Evolutionary conservation across 2,888 invertebrate species (phyloP).

Genomic region (Zaprionus bogoriensis): DNA sequence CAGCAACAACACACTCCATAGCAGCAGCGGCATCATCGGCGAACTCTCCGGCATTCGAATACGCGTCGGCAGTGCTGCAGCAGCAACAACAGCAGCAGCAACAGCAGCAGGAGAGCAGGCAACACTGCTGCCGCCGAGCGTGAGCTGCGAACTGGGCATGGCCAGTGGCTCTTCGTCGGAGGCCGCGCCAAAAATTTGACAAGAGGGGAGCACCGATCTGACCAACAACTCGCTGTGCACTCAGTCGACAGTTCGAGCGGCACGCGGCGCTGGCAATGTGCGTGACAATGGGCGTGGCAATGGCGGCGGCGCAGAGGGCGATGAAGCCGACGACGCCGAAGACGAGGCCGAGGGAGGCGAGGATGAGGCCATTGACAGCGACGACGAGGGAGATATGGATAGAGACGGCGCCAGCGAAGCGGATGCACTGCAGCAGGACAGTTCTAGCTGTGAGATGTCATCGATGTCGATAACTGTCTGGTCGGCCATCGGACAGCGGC

Average conservation of each 20-base stretch:
- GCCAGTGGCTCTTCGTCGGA: slow-evolving; percentile 76
- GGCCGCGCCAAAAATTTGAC: slow-evolving; percentile 82
- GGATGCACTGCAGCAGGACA: slow-evolving; percentile 55
- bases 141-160: slow-evolving; percentile 78
- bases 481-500: slow-evolving; percentile 81
- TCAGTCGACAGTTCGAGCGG: slow-evolving; percentile 68
- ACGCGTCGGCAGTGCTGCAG: slow-evolving; percentile 70
- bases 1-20: slow-evolving; percentile 82
- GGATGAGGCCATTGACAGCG: slow-evolving; percentile 31
- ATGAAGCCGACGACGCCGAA: slow-evolving; percentile 30
- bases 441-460: slow-evolving; percentile 81
- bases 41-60: slow-evolving; percentile 72
- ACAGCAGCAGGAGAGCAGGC: slow-evolving; percentile 53
- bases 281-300: slow-evolving; percentile 20
- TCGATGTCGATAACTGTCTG: slow-evolving; percentile 82
- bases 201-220: slow-evolving; percentile 81
- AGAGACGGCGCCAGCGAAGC: slow-evolving; percentile 31
- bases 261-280: slow-evolving; percentile 33
- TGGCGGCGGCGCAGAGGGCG: slow-evolving; percentile 14
- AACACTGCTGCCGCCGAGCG: slow-evolving; percentile 61
- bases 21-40: slow-evolving; percentile 74
- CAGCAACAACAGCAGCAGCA: not conserved
- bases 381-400: slow-evolving; percentile 31
- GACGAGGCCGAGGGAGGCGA: slow-evolving; percentile 7
- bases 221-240: slow-evolving; percentile 80